Percentiles rank a stretch among this genome's conserved stretches.
Conservation (phyloP, 1,140 invertebrate species). For the Apis mellifera region DNA sequence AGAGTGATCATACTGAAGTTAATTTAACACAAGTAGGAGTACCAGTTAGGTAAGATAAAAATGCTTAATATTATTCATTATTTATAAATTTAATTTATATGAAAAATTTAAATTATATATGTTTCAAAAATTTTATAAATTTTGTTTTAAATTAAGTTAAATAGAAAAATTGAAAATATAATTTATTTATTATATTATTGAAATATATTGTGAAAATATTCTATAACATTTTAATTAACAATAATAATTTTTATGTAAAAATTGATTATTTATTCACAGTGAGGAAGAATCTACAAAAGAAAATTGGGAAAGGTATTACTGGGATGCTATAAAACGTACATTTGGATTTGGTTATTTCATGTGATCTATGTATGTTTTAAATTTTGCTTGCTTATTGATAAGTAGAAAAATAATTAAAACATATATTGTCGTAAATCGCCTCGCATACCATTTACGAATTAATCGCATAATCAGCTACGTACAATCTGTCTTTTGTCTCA, state of each 20-base stretch:
- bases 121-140: no score
- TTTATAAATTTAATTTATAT: no score
- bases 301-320: constrained; percentile 97
- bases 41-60: constrained; percentile 83
- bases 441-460: constrained; percentile 14
- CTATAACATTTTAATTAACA: not conserved
- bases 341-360: constrained; percentile 95
- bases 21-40: constrained; percentile 90
- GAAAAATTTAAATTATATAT: no score
- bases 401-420: constrained; percentile 61
- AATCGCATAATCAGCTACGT: constrained; percentile 21
- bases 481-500: constrained; percentile 7
- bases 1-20: constrained; percentile 92
- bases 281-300: constrained; percentile 91
- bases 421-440: constrained; percentile 25
- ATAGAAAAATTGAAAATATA: not conserved
- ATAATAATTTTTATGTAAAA: not conserved
- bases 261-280: constrained; percentile 72
- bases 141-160: not conserved
- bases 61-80: no score
- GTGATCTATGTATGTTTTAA: constrained; percentile 78
- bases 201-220: not conserved
- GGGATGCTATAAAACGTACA: constrained; percentile 94
- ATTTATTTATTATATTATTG: not conserved
- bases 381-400: constrained; percentile 71